These are phyloP conservation scores for Drosophila miranda DNA, from an alignment of 1,140 invertebrate genomes.

Conservation along the genomic window DNA sequence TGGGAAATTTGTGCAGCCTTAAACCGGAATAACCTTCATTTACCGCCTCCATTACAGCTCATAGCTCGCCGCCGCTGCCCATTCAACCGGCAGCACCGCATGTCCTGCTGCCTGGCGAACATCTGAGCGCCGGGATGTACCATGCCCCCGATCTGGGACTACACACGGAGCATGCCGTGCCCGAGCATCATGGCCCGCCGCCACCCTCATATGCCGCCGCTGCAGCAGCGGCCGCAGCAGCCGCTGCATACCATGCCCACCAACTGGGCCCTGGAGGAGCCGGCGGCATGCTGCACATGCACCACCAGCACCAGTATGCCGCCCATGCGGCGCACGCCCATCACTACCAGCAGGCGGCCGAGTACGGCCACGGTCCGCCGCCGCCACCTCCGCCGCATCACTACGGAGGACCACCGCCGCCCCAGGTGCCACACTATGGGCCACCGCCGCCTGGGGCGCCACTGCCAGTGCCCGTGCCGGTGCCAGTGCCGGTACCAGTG, in stretches of 20 bases:
- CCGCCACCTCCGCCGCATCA: constrained; percentile 48
- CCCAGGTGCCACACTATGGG: constrained; percentile 3
- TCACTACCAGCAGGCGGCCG: constrained; percentile 70
- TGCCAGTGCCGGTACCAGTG: constrained; percentile 24
- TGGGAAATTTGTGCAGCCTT: not conserved
- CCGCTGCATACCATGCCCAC: constrained; percentile 73
- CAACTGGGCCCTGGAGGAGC: constrained; percentile 62
- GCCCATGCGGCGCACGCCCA: constrained; percentile 56
- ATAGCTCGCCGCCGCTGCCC: constrained; percentile 65
- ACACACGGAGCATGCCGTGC: constrained; percentile 70
- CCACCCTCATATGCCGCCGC: constrained; percentile 71
- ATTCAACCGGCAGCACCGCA: constrained; percentile 56
- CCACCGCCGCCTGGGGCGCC: constrained; percentile 50
- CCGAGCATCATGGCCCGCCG: constrained; percentile 74
- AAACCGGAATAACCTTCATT: too few relatives aligned
- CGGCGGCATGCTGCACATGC: constrained; percentile 57
- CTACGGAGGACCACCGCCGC: constrained; percentile 55
- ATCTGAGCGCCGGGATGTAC: constrained; percentile 72
- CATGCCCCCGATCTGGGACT: constrained; percentile 74
- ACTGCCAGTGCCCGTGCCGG: constrained; percentile 13
- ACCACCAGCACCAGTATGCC: constrained; percentile 70
- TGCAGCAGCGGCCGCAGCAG: constrained; percentile 72
- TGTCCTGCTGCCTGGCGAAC: constrained; percentile 57
- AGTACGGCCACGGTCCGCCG: constrained; percentile 58
- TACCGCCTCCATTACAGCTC: constrained; percentile 31